These are phyloP conservation scores for Acanthopleura granulata DNA, from an alignment of 2,888 invertebrate genomes.

Conservation along the genomic window DNA sequence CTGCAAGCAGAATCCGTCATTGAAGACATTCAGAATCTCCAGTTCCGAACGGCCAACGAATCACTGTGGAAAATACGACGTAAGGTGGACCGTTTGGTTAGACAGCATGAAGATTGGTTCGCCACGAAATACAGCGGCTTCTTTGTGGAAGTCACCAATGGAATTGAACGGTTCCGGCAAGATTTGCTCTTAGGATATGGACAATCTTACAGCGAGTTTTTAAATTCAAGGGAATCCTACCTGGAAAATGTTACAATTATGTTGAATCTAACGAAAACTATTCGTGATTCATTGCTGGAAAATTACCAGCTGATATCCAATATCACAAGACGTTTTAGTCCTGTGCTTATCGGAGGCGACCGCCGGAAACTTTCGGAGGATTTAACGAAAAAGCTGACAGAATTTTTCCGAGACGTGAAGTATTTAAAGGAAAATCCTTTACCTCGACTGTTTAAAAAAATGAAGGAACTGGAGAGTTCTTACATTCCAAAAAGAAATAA, in stretches of 20 bases:
- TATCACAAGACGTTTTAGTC: neutral
- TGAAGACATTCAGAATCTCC: neutral
- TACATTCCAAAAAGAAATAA: slow-evolving; percentile 8
- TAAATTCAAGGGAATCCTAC: neutral
- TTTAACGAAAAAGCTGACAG: neutral
- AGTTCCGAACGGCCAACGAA: neutral
- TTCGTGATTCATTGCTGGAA: neutral
- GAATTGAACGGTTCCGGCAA: neutral
- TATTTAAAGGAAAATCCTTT: slow-evolving; percentile 3
- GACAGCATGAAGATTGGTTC: neutral
- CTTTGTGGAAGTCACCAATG: slow-evolving; percentile 2
- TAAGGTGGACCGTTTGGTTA: neutral
- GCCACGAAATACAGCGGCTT: neutral
- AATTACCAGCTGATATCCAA: slow-evolving; percentile 17
- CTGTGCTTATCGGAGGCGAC: neutral
- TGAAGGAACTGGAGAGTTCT: slow-evolving; percentile 2
- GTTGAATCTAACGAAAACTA: slow-evolving; percentile 10
- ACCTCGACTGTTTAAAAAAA: neutral
- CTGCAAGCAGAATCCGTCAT: neutral
- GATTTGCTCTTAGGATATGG: slow-evolving; percentile 16
- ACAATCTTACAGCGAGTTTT: slow-evolving; percentile 7
- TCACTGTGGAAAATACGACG: slow-evolving; percentile 8
- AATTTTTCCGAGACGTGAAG: slow-evolving; percentile 8
- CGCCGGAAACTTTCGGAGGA: neutral
- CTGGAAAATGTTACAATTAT: neutral